Evolutionary conservation across 2,113 vertebrate genomes (phyloP).

Genomic region (Dipodomys merriami): DNA sequence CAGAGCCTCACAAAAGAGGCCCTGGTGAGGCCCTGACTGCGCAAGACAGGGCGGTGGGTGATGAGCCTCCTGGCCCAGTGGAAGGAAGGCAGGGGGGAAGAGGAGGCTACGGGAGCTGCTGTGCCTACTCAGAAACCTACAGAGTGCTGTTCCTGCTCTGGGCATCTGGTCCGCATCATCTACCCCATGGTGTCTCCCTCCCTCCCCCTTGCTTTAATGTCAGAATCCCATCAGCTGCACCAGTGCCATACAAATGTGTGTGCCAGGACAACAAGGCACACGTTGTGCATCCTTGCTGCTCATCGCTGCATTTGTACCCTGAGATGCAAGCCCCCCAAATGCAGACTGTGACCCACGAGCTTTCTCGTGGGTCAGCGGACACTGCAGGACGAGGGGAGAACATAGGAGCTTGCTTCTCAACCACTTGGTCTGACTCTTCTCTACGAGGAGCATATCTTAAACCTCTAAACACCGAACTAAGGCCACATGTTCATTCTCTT

Average conservation of each 20-base stretch:
- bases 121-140: slow-evolving; percentile 73
- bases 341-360: neutral
- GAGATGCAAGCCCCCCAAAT: slow-evolving; percentile 57
- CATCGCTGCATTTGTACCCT: slow-evolving; percentile 75
- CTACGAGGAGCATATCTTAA: neutral
- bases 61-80: slow-evolving; percentile 80
- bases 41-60: slow-evolving; percentile 85
- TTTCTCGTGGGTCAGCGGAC: neutral
- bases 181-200: neutral
- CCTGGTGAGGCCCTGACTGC: slow-evolving; percentile 91
- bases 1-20: slow-evolving; percentile 90
- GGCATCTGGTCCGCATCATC: slow-evolving; percentile 50
- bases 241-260: slow-evolving; percentile 81
- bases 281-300: slow-evolving; percentile 73
- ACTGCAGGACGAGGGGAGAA: neutral
- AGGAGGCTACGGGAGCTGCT: slow-evolving; percentile 73
- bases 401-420: neutral
- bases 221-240: slow-evolving; percentile 85
- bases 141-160: slow-evolving; percentile 45
- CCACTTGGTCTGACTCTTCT: neutral
- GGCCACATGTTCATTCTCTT: neutral
- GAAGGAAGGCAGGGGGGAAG: slow-evolving; percentile 70
- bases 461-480: neutral
- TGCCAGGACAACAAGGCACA: slow-evolving; percentile 82
- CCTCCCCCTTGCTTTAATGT: slow-evolving; percentile 71